phyloP scores from a whole-genome alignment of 2,888 invertebrate genomes.

The Celastrina argiolus region DNA sequence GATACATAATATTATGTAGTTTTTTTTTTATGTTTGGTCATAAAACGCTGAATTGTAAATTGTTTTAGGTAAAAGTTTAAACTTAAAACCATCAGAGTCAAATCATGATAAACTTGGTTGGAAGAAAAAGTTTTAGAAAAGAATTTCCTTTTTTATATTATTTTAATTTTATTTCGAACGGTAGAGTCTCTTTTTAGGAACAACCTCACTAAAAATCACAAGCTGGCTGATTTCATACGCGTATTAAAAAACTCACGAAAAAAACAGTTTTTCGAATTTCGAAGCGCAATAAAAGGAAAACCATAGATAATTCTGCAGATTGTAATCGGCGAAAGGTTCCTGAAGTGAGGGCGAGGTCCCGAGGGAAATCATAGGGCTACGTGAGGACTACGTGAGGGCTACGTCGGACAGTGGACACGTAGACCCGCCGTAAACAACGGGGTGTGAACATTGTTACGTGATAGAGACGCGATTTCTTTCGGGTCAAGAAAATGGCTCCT shows the following conservation, averaged over 20 bases:
- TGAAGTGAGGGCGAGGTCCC: neutral
- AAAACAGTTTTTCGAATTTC: neutral
- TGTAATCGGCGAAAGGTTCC: slow-evolving; percentile 2
- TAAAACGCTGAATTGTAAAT: no score
- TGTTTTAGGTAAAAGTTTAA: no score
- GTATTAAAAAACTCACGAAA: neutral
- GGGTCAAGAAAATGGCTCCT: neutral
- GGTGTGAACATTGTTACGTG: slow-evolving; percentile 5
- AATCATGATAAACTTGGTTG: no score
- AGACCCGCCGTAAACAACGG: neutral
- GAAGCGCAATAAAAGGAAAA: neutral
- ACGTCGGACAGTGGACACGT: neutral
- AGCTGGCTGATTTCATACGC: neutral
- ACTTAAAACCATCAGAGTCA: no score
- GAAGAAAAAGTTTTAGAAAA: no score
- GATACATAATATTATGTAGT: no score
- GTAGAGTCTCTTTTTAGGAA: no score
- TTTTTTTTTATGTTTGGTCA: no score
- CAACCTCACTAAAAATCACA: no score
- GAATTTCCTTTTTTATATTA: no score
- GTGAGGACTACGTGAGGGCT: slow-evolving; percentile 1
- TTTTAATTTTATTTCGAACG: no score
- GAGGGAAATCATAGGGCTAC: neutral
- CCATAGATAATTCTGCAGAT: slow-evolving; percentile 1
- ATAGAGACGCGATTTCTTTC: neutral